Evolutionary conservation across 2,888 invertebrate genomes (phyloP).

Genomic region (Ischnus inquisitorius): DNA sequence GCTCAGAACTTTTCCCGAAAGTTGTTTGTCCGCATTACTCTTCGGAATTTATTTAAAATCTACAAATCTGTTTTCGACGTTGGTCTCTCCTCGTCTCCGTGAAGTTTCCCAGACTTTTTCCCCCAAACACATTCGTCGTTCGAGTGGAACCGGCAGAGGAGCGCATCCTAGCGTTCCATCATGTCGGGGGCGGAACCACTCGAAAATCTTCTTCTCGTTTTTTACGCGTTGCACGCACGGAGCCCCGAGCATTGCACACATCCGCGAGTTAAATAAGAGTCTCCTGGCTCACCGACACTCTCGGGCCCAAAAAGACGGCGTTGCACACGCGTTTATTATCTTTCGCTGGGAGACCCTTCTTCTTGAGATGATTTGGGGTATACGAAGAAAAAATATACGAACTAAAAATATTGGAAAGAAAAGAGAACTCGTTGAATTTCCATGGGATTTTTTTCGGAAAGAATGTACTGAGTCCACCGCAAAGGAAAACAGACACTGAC

Average conservation of each 20-base stretch:
- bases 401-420: conserved; percentile 14
- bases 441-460: conserved; percentile 2
- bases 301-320: not conserved
- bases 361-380: not conserved
- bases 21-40: not conserved
- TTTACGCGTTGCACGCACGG: not conserved
- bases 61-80: not conserved
- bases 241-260: not conserved
- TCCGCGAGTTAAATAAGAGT: not conserved
- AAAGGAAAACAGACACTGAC: too few species aligned
- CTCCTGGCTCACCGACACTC: not conserved
- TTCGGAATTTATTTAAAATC: not conserved
- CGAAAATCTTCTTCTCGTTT: conserved; percentile 20
- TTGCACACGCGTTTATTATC: conserved; percentile 62
- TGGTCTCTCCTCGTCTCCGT: not conserved
- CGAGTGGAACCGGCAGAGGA: conserved; percentile 10
- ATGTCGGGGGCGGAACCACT: conserved; percentile 22
- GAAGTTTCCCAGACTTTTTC: conserved; percentile 24
- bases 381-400: conserved; percentile 8
- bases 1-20: not conserved
- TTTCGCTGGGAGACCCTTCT: conserved; percentile 41
- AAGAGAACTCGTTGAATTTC: conserved; percentile 8
- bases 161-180: not conserved
- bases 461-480: not conserved
- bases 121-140: conserved; percentile 10